Conservation (phyloP, 2,888 invertebrate species). For the Leptarthrus brevirostris region DNA sequence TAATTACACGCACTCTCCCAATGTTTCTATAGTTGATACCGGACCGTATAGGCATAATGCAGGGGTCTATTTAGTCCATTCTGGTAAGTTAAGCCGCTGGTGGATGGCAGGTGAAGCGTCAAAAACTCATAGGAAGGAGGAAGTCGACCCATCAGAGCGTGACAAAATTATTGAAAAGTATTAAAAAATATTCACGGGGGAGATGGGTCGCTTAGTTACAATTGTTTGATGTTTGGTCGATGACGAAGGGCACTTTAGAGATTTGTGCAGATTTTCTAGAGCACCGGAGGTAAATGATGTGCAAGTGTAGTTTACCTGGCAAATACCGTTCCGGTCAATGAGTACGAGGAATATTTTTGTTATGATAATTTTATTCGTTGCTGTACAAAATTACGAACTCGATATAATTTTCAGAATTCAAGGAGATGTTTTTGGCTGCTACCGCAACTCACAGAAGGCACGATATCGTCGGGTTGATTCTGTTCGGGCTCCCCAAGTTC, state of each 20-base stretch:
- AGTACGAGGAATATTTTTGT: slow-evolving; percentile 9
- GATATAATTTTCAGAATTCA: slow-evolving; percentile 75
- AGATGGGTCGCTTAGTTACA: background rate
- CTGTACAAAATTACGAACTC: slow-evolving; percentile 14
- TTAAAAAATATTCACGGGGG: slow-evolving; percentile 5
- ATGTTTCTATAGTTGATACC: background rate
- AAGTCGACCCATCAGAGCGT: slow-evolving; percentile 51
- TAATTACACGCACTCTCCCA: slow-evolving; percentile 15
- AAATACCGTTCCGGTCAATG: slow-evolving; percentile 44
- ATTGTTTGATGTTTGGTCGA: slow-evolving; percentile 11
- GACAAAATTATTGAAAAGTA: slow-evolving; percentile 49
- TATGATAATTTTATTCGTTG: slow-evolving; percentile 30
- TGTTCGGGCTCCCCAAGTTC: slow-evolving; percentile 76
- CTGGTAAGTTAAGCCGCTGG: background rate
- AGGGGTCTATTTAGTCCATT: slow-evolving; percentile 9
- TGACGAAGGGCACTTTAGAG: slow-evolving; percentile 33
- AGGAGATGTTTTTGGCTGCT: slow-evolving; percentile 72
- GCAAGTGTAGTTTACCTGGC: background rate
- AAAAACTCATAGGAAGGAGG: slow-evolving; percentile 49
- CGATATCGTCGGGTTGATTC: slow-evolving; percentile 73
- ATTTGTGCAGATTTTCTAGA: background rate
- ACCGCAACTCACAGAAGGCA: slow-evolving; percentile 71
- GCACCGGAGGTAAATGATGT: background rate
- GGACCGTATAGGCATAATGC: background rate
- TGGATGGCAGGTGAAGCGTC: slow-evolving; percentile 48